Evolutionary conservation across 1,140 invertebrate species (phyloP).

Genomic region (Neodiprion virginianus): DNA sequence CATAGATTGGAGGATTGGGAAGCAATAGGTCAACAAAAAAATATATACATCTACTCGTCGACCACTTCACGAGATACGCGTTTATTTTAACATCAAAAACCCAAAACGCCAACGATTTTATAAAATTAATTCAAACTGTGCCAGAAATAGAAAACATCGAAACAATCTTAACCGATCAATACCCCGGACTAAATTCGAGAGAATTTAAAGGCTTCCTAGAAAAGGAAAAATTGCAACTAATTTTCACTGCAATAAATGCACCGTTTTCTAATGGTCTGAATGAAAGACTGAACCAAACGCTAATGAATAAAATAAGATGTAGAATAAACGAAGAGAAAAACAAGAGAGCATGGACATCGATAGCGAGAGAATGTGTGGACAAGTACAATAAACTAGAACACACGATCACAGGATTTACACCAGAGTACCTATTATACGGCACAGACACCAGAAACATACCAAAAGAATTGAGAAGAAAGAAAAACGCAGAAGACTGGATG

Average conservation of each 20-base stretch:
- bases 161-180: constrained; percentile 45
- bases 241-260: constrained; percentile 30
- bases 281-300: neutral
- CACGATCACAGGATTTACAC: constrained; percentile 5
- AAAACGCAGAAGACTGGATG: neutral
- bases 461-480: neutral
- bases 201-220: constrained; percentile 30
- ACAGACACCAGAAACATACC: neutral
- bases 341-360: constrained; percentile 11
- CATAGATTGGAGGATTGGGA: constrained; percentile 25
- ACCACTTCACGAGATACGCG: constrained; percentile 41
- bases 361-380: constrained; percentile 1
- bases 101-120: constrained; percentile 42
- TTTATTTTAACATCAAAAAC: constrained; percentile 44
- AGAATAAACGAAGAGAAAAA: constrained; percentile 11
- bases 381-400: constrained; percentile 5
- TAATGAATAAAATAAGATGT: constrained; percentile 13
- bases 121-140: constrained; percentile 36
- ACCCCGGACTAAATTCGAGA: constrained; percentile 44
- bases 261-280: neutral
- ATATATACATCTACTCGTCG: constrained; percentile 23
- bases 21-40: constrained; percentile 15
- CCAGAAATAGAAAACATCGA: constrained; percentile 31
- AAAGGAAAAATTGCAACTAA: constrained; percentile 18
- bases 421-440: constrained; percentile 1